phyloP scores from a whole-genome alignment of 2,888 invertebrate genomes.

The Melanostoma scalare region DNA sequence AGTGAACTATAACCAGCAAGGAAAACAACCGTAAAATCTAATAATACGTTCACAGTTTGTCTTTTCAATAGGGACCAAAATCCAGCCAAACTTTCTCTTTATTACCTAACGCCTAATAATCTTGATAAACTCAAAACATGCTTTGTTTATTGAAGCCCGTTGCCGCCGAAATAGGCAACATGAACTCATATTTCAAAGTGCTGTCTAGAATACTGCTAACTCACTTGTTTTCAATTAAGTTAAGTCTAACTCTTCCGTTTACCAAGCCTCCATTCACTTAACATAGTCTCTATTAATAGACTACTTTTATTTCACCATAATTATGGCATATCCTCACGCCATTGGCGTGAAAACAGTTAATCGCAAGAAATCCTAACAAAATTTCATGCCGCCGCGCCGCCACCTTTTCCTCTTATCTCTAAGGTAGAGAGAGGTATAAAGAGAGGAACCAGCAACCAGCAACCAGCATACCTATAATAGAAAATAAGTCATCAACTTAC shows the following conservation, averaged over 20 bases:
- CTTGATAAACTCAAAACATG: too few species aligned
- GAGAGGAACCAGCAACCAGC: too few species aligned
- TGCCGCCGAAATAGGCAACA: neutral
- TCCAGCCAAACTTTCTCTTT: too few species aligned
- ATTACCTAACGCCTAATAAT: too few species aligned
- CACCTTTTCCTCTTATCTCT: slow-evolving; percentile 2
- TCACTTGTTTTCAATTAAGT: slow-evolving; percentile 59
- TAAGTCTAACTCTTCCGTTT: slow-evolving; percentile 30
- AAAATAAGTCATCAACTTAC: slow-evolving; percentile 71
- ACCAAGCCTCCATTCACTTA: neutral
- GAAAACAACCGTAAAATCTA: too few species aligned
- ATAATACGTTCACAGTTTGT: too few species aligned
- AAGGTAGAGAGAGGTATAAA: neutral
- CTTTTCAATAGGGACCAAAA: too few species aligned
- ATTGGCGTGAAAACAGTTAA: slow-evolving; percentile 57
- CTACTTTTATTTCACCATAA: slow-evolving; percentile 28
- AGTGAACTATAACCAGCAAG: too few species aligned
- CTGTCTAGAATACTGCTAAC: slow-evolving; percentile 33
- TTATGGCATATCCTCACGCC: slow-evolving; percentile 58
- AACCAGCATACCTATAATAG: neutral
- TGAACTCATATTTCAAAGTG: slow-evolving; percentile 18
- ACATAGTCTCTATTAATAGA: slow-evolving; percentile 28
- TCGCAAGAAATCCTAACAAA: slow-evolving; percentile 42
- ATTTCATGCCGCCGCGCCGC: slow-evolving; percentile 23
- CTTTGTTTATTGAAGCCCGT: too few species aligned